Conservation (phyloP, 2,113 vertebrate species). For the Ancistrus triradiatus region DNA sequence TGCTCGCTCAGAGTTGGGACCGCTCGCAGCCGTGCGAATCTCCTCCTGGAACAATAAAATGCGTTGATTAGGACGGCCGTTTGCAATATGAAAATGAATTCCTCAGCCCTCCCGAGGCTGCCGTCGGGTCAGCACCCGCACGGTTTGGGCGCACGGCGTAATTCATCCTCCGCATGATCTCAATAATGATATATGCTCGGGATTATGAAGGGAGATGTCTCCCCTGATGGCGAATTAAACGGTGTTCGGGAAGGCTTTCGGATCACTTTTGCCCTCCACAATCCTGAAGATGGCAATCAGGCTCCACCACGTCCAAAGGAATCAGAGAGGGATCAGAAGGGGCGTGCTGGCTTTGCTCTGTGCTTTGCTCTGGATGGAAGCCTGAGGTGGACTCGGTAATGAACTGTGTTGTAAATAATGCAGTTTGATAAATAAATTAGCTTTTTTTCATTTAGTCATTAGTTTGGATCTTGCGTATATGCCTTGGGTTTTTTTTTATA, state of each 20-base stretch:
- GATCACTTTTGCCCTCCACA: conserved; percentile 53
- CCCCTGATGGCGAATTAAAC: conserved; percentile 62
- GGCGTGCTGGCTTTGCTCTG: no score
- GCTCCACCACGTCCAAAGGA: no score
- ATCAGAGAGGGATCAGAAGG: no score
- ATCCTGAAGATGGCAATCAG: conserved; percentile 42
- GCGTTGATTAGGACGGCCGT: conserved; percentile 70
- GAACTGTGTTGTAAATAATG: no score
- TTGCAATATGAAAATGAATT: conserved; percentile 78
- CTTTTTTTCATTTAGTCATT: no score
- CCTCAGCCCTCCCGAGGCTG: conserved; percentile 64
- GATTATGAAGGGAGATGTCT: conserved; percentile 73
- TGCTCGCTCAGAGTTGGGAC: not conserved
- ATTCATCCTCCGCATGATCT: conserved; percentile 71
- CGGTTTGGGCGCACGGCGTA: conserved; percentile 63
- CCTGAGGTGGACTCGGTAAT: no score
- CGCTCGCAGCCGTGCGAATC: conserved; percentile 4
- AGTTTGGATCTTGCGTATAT: no score
- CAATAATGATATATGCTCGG: conserved; percentile 70
- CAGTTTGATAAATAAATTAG: no score
- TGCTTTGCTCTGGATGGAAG: no score
- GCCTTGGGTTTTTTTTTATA: no score
- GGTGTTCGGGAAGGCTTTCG: conserved; percentile 69
- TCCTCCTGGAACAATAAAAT: conserved; percentile 55
- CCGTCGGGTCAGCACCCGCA: conserved; percentile 66